Evolutionary conservation across 2,888 invertebrate genomes (phyloP).

Genomic region (Phasia obesa): DNA sequence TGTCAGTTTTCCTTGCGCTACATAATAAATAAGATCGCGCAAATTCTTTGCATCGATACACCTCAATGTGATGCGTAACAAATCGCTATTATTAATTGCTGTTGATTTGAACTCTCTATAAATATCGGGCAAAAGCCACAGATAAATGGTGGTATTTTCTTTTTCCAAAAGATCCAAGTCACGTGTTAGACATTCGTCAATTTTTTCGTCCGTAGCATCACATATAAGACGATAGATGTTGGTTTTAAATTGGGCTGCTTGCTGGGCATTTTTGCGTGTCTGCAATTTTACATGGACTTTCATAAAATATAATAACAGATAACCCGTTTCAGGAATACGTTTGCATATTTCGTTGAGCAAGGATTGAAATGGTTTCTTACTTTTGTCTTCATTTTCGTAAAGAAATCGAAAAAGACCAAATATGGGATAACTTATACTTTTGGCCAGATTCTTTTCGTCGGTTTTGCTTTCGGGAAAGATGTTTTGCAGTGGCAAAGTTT

Average conservation of each 20-base stretch:
- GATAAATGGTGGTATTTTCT: constrained; percentile 93
- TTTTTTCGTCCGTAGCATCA: constrained; percentile 87
- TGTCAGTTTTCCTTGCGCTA: constrained; percentile 93
- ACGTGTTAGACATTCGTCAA: constrained; percentile 82
- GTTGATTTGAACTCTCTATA: constrained; percentile 94
- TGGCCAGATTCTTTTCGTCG: constrained; percentile 86
- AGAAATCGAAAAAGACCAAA: constrained; percentile 94
- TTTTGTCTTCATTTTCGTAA: constrained; percentile 88
- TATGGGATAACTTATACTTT: constrained; percentile 91
- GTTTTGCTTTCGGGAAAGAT: constrained; percentile 84
- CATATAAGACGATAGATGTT: constrained; percentile 95
- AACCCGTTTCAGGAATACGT: constrained; percentile 90
- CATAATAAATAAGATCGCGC: constrained; percentile 94
- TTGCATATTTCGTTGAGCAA: constrained; percentile 91
- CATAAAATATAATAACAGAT: constrained; percentile 93
- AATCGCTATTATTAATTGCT: constrained; percentile 92
- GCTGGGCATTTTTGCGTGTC: constrained; percentile 83
- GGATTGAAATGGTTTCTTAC: constrained; percentile 90
- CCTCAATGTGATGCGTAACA: constrained; percentile 94
- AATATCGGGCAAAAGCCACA: constrained; percentile 96
- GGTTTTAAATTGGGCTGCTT: constrained; percentile 89
- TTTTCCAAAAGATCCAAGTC: constrained; percentile 95
- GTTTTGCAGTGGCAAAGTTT: constrained; percentile 80
- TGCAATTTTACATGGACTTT: constrained; percentile 88
- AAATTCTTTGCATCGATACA: constrained; percentile 95